Evolutionary conservation across 2,888 invertebrate species (phyloP).

Genomic region (Anticlea derivata): DNA sequence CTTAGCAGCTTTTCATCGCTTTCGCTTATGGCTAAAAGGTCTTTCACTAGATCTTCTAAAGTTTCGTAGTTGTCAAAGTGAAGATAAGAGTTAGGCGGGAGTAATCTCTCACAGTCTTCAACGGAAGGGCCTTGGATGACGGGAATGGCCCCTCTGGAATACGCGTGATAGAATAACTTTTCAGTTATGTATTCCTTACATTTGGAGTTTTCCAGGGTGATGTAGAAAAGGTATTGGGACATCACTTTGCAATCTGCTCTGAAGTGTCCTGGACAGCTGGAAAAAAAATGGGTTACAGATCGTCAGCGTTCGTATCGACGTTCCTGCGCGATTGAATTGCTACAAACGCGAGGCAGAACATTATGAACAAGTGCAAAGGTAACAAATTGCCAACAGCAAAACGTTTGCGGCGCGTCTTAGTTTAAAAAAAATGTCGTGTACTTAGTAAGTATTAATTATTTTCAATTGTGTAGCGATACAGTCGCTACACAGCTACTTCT

Average conservation of each 20-base stretch:
- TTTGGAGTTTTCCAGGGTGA: constrained; percentile 88
- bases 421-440: too few species aligned
- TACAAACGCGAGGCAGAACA: too few species aligned
- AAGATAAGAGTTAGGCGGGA: constrained; percentile 86
- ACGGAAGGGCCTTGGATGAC: constrained; percentile 85
- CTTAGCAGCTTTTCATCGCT: constrained; percentile 55
- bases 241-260: constrained; percentile 82
- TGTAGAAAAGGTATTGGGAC: constrained; percentile 86
- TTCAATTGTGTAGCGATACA: too few species aligned
- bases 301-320: too few species aligned
- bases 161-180: constrained; percentile 87
- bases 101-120: constrained; percentile 73
- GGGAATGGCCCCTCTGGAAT: constrained; percentile 85
- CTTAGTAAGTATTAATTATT: too few species aligned
- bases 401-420: too few species aligned
- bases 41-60: constrained; percentile 76
- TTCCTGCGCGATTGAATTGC: too few species aligned
- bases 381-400: too few species aligned
- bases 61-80: constrained; percentile 82
- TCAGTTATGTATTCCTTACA: constrained; percentile 89
- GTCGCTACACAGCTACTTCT: too few species aligned
- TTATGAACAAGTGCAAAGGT: too few species aligned
- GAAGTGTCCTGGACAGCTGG: constrained; percentile 87
- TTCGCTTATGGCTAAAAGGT: constrained; percentile 74
- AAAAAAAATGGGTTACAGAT: constrained; percentile 38